Evolutionary conservation across 2,888 invertebrate species (phyloP), one percentile per base, ranked within the genome.

Genomic region (Leptopilina syphax): DNA sequence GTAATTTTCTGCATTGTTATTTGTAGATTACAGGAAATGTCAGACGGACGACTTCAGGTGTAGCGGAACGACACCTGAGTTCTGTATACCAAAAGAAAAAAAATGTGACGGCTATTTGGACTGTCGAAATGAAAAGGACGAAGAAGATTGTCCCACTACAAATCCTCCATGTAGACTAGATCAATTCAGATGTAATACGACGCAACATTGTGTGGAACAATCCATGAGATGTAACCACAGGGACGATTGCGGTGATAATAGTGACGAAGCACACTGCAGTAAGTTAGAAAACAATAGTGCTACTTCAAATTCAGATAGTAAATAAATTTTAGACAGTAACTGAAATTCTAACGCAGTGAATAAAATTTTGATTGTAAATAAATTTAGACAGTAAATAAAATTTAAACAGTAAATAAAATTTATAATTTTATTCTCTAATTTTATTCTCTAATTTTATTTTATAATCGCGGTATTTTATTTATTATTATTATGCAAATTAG

Each of bases 181-280:
- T 92, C 97, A 98, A 93, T 97, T 97, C 92, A 94, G 96, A 67
- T 98, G 97, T 92, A 95, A 95, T 85, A 94, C 95, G 86, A 96
- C 96, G 65, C 94, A 95, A 89, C 95, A 95, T 87, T 98, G 98
- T 92, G 94, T 98, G 84, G 97, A 97, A 89, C 94, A 94, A 77
- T 91, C 94, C 27, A 93, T 93, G 85, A 95, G 96, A 90, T 98
- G 98, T 92, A 97, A 98, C 93, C 97, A 98, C 92, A 95, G 95
- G 90, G 96, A 97, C 91, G 98, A 98, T 92, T 98, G 98, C 89
- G 96, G 95, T 0, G 97, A 98, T 92, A 96, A 96, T 91, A 97
- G 97, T 1, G 98, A 98, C 90, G 98, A 98, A 92, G 95, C 95
- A 83, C 95, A 95, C 85, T 98, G 98, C 94, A 97, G 97, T 97